These are phyloP conservation scores for Ammodytes marinus DNA, from an alignment of 2,113 vertebrate species.

Conservation along the genomic window DNA sequence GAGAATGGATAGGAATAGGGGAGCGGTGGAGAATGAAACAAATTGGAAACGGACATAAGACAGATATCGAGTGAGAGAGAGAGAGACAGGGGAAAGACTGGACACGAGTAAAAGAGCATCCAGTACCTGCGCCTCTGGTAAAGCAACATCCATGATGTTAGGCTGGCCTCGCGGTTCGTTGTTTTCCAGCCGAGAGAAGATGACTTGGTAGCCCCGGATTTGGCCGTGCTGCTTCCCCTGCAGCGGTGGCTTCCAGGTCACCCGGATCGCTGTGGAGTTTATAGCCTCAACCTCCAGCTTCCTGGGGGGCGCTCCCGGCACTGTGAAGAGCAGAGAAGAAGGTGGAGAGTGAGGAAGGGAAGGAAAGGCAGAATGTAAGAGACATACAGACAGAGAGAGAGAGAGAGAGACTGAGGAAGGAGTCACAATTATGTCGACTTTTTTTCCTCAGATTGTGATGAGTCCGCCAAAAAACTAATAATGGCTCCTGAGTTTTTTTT, in stretches of 20 bases:
- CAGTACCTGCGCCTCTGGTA: conserved; percentile 96
- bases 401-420: conserved; percentile 6
- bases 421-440: conserved; percentile 47
- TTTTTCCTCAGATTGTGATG: conserved; percentile 59
- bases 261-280: conserved; percentile 94
- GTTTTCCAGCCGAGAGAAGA: conserved; percentile 94
- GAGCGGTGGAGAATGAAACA: conserved; percentile 51
- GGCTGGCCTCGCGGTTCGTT: conserved; percentile 94
- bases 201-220: conserved; percentile 98
- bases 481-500: conserved; percentile 47
- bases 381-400: conserved; percentile 15
- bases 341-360: not conserved
- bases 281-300: conserved; percentile 95
- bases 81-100: conserved; percentile 12
- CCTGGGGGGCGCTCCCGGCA: conserved; percentile 96
- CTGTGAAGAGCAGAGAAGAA: conserved; percentile 81
- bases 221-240: conserved; percentile 96
- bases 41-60: conserved; percentile 57
- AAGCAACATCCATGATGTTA: conserved; percentile 94
- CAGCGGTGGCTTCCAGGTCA: conserved; percentile 96
- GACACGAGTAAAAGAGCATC: conserved; percentile 29
- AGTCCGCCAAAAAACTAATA: conserved; percentile 58
- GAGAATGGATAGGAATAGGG: conserved; percentile 46
- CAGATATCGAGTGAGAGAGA: conserved; percentile 30
- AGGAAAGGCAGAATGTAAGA: not conserved